Conservation (phyloP, 2,888 invertebrate species). For the Ctenicera cuprea region DNA sequence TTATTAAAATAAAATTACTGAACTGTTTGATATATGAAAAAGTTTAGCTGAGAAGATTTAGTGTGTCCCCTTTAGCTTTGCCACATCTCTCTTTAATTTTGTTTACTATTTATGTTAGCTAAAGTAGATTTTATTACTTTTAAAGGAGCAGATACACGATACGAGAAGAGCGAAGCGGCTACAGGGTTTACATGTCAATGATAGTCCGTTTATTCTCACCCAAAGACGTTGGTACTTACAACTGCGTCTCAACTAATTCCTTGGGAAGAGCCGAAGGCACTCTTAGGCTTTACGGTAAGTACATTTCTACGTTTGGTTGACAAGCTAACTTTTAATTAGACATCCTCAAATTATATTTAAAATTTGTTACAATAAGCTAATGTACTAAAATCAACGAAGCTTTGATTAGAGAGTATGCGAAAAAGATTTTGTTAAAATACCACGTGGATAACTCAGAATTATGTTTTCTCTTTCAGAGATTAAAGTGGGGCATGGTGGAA, state of each 20-base stretch:
- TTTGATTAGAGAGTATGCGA: too few species aligned
- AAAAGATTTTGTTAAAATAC: too few species aligned
- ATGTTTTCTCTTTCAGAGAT: constrained; percentile 72
- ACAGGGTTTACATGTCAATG: constrained; percentile 81
- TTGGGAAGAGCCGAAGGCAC: constrained; percentile 83
- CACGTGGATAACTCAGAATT: constrained; percentile 51
- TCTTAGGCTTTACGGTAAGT: constrained; percentile 79
- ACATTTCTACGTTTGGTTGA: not conserved
- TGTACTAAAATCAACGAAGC: too few species aligned
- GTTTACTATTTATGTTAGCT: not conserved
- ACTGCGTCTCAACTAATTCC: constrained; percentile 82
- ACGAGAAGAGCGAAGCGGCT: constrained; percentile 79
- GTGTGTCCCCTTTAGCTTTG: too few species aligned
- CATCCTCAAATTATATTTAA: too few species aligned
- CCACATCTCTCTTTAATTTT: too few species aligned
- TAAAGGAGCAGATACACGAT: constrained; percentile 77
- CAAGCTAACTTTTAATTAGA: too few species aligned
- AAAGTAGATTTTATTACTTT: not conserved
- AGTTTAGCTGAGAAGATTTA: too few species aligned
- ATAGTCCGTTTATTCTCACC: constrained; percentile 73
- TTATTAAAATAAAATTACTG: too few species aligned
- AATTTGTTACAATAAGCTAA: too few species aligned
- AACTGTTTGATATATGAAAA: too few species aligned
- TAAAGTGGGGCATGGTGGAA: constrained; percentile 74
- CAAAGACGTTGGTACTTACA: constrained; percentile 75